Evolutionary conservation across 2,888 invertebrate genomes (phyloP).

Genomic region (Drosophila mettleri): DNA sequence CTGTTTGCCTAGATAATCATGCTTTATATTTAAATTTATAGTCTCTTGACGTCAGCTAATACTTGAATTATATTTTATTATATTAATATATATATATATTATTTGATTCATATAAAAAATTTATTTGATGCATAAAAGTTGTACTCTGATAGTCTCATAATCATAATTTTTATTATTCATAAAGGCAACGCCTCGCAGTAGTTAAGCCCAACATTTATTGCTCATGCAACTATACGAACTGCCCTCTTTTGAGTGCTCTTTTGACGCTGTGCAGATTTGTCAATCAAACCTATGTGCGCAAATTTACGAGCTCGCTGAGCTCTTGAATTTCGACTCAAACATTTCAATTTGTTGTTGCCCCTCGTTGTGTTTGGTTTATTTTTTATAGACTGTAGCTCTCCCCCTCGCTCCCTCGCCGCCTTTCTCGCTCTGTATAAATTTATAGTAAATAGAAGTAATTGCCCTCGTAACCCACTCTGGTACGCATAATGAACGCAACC

Average conservation of each 20-base stretch:
- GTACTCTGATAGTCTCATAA: not conserved
- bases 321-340: slow-evolving; percentile 16
- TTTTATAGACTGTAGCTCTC: slow-evolving; percentile 8
- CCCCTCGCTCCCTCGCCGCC: not conserved
- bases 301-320: slow-evolving; percentile 4
- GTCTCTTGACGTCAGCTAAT: too few relatives aligned
- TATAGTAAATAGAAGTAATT: slow-evolving; percentile 43
- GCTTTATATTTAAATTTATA: too few relatives aligned
- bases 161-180: slow-evolving; percentile 5
- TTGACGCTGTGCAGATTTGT: slow-evolving; percentile 31
- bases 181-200: not conserved
- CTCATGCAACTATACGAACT: slow-evolving; percentile 5
- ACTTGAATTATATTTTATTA: too few relatives aligned
- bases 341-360: slow-evolving; percentile 35
- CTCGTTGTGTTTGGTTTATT: slow-evolving; percentile 12
- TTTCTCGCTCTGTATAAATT: not conserved
- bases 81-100: too few relatives aligned
- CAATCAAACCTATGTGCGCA: slow-evolving; percentile 20
- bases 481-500: slow-evolving; percentile 37
- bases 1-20: too few relatives aligned
- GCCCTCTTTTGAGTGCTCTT: slow-evolving; percentile 21
- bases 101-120: too few relatives aligned
- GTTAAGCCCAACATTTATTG: slow-evolving; percentile 3
- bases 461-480: slow-evolving; percentile 37
- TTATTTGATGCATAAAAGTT: not conserved